Conservation (phyloP, 2,113 vertebrate genomes). For the Rhizomys pruinosus region DNA sequence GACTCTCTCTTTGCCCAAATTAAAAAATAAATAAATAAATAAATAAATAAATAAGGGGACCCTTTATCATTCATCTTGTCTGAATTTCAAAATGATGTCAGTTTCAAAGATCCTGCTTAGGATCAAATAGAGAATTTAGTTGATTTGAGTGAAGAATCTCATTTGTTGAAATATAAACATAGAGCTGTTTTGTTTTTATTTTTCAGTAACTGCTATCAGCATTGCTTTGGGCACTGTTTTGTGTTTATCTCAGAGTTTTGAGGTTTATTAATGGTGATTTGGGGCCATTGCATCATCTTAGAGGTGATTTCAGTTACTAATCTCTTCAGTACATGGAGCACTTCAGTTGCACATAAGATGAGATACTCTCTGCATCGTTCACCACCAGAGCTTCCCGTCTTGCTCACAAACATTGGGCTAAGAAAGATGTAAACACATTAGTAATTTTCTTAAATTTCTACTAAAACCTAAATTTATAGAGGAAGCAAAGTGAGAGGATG, state of each 20-base stretch:
- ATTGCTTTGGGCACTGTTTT: neutral
- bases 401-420: neutral
- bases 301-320: neutral
- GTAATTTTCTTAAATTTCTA: neutral
- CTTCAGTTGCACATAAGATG: neutral
- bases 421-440: neutral
- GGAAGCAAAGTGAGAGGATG: neutral
- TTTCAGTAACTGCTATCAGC: neutral
- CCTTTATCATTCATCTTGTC: neutral
- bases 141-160: neutral
- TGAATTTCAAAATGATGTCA: neutral
- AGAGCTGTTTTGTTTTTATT: constrained; percentile 7
- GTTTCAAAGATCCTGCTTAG: neutral
- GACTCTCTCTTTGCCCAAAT: constrained; percentile 4
- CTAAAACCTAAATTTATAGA: neutral
- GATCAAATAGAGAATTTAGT: neutral
- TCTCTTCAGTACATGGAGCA: neutral
- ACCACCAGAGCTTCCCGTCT: neutral
- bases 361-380: neutral
- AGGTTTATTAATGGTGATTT: neutral
- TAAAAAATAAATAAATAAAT: too few relatives aligned
- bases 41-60: constrained; percentile 4
- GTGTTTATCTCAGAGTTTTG: neutral
- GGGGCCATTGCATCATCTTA: neutral
- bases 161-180: constrained; percentile 17